These are phyloP conservation scores for Lutjanus erythropterus DNA, from an alignment of 2,113 vertebrate genomes.

Conservation along the genomic window DNA sequence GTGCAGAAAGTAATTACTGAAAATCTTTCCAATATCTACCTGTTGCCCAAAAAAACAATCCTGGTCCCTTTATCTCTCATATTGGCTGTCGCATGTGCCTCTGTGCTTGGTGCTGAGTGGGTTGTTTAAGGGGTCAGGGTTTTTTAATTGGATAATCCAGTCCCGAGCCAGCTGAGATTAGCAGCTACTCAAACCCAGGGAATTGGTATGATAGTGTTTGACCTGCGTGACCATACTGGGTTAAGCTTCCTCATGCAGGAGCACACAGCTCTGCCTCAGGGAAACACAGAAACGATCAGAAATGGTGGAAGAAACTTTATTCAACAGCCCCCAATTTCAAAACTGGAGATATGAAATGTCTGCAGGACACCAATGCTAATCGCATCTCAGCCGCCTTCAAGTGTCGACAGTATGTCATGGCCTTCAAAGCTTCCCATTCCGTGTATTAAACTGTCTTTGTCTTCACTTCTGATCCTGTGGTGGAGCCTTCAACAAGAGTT, in stretches of 20 bases:
- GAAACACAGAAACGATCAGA: conserved; percentile 39
- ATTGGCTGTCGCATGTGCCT: conserved; percentile 23
- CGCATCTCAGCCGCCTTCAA: conserved; percentile 27
- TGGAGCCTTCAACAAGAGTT: conserved; percentile 58
- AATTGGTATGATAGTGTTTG: conserved; percentile 69
- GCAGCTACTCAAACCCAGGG: conserved; percentile 59
- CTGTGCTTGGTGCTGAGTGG: conserved; percentile 40
- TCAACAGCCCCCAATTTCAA: conserved; percentile 29
- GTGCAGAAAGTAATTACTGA: conserved; percentile 38
- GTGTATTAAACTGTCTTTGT: conserved; percentile 56
- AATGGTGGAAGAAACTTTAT: conserved; percentile 20
- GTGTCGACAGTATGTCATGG: conserved; percentile 44
- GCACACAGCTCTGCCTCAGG: conserved; percentile 37
- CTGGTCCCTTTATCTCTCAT: conserved; percentile 34
- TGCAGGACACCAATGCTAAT: conserved; percentile 43
- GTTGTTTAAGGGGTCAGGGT: conserved; percentile 58
- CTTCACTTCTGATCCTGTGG: conserved; percentile 41
- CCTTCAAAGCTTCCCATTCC: conserved; percentile 32
- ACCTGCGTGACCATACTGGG: conserved; percentile 56
- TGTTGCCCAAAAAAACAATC: conserved; percentile 26
- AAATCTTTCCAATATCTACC: conserved; percentile 38
- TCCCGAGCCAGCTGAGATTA: conserved; percentile 66
- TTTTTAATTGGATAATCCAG: conserved; percentile 77
- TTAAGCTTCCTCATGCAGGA: conserved; percentile 45
- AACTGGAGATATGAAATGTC: conserved; percentile 36